Evolutionary conservation across 1,140 invertebrate genomes (phyloP).

Genomic region (Thaumetopoea pityocampa): DNA sequence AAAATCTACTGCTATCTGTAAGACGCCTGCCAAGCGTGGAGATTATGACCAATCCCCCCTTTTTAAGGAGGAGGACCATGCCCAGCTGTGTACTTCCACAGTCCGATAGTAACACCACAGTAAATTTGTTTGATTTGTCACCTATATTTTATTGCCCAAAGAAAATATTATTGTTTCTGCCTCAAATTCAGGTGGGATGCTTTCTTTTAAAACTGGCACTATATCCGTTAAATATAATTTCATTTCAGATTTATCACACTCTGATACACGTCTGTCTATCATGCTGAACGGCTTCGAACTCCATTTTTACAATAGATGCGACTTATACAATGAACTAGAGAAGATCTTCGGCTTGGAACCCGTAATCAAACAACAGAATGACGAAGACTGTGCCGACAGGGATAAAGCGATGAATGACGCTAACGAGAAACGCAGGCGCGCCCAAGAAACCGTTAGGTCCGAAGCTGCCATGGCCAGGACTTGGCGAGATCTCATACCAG

Average conservation of each 20-base stretch:
- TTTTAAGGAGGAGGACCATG: too few relatives aligned
- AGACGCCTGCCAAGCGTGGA: too few relatives aligned
- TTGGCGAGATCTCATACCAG: slow-evolving; percentile 97
- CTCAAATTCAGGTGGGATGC: too few relatives aligned
- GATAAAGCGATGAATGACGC: slow-evolving; percentile 79
- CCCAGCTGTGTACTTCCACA: too few relatives aligned
- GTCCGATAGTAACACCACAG: too few relatives aligned
- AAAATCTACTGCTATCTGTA: too few relatives aligned
- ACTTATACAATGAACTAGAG: slow-evolving; percentile 92
- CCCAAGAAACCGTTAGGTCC: slow-evolving; percentile 81
- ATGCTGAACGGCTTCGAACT: slow-evolving; percentile 97
- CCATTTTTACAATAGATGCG: slow-evolving; percentile 96
- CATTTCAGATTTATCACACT: slow-evolving; percentile 93
- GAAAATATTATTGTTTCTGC: too few relatives aligned
- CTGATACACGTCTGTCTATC: slow-evolving; percentile 93
- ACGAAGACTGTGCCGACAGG: slow-evolving; percentile 64
- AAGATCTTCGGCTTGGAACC: slow-evolving; percentile 91
- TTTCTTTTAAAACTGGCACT: too few relatives aligned
- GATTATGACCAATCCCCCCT: too few relatives aligned
- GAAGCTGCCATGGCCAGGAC: slow-evolving; percentile 88
- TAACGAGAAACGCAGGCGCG: slow-evolving; percentile 75
- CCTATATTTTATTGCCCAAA: too few relatives aligned
- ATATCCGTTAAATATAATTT: too few relatives aligned
- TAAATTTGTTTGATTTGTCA: slow-evolving; percentile 4
- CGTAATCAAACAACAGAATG: slow-evolving; percentile 81